These are phyloP conservation scores for Podilymbus podiceps DNA, from an alignment of 2,113 vertebrate species.

Conservation along the genomic window DNA sequence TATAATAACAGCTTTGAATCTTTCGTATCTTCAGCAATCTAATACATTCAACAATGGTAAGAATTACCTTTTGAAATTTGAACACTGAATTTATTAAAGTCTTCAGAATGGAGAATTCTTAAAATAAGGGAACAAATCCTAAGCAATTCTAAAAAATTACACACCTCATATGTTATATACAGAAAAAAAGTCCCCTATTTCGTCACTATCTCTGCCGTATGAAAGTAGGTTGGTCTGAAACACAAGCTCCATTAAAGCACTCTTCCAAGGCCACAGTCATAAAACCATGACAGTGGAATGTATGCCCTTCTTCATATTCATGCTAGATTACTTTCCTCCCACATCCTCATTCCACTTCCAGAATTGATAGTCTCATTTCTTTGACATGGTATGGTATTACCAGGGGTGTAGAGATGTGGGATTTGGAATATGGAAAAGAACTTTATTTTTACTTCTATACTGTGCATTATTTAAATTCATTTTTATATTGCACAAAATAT, in stretches of 20 bases:
- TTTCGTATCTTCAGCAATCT: background rate
- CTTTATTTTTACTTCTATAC: background rate
- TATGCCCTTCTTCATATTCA: background rate
- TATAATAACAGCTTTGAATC: background rate
- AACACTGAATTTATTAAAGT: background rate
- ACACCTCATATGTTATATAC: background rate
- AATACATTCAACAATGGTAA: background rate
- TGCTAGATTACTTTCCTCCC: background rate
- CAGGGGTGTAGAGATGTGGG: fast-evolving
- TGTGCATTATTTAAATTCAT: background rate
- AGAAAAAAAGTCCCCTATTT: background rate
- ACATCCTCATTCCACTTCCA: background rate
- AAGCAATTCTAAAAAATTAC: background rate
- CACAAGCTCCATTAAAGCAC: background rate
- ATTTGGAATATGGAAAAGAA: background rate
- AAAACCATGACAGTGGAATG: background rate
- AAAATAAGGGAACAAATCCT: background rate
- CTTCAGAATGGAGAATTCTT: background rate
- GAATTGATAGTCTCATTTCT: conserved; percentile 2
- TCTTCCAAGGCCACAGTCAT: background rate
- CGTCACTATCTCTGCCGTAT: background rate
- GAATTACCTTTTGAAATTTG: background rate
- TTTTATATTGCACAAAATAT: background rate
- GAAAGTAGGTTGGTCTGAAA: background rate
- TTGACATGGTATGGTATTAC: background rate